Percentiles rank a stretch among this genome's conserved stretches.
phyloP scores from a whole-genome alignment of 1,140 invertebrate genomes.

The Reticulitermes speratus region DNA sequence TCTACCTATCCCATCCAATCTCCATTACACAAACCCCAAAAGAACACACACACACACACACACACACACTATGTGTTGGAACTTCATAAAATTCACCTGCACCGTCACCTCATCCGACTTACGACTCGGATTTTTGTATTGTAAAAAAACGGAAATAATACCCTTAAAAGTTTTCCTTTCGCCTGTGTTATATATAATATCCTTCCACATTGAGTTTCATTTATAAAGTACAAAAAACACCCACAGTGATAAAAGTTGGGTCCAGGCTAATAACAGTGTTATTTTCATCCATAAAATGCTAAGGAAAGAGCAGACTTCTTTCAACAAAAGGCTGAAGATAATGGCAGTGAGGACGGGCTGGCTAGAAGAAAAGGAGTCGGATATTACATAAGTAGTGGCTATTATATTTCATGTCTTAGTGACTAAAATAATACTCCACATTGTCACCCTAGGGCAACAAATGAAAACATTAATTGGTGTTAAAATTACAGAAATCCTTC shows the following conservation, averaged over 20 bases:
- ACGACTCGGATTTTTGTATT: neutral
- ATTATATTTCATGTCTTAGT: neutral
- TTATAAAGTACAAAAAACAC: neutral
- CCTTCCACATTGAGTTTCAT: neutral
- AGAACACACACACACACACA: neutral
- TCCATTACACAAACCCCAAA: neutral
- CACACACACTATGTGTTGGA: neutral
- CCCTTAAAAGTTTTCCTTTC: neutral
- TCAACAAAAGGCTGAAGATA: too few species aligned
- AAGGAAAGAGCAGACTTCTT: too few species aligned
- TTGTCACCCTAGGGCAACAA: too few species aligned
- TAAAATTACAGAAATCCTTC: too few species aligned
- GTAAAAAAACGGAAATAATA: slow-evolving; percentile 7
- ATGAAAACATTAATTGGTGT: too few species aligned
- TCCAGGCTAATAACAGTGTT: neutral
- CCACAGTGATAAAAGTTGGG: neutral
- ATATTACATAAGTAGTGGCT: neutral
- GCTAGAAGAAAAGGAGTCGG: neutral
- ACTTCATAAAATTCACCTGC: neutral
- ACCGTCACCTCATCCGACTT: neutral
- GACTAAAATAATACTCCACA: too few species aligned
- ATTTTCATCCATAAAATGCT: neutral
- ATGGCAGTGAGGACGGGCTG: too few species aligned
- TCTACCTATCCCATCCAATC: neutral
- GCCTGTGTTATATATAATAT: neutral